Evolutionary conservation across 2,797 vertebrate genomes (phyloP).

Genomic region (Acanthis flammea): DNA sequence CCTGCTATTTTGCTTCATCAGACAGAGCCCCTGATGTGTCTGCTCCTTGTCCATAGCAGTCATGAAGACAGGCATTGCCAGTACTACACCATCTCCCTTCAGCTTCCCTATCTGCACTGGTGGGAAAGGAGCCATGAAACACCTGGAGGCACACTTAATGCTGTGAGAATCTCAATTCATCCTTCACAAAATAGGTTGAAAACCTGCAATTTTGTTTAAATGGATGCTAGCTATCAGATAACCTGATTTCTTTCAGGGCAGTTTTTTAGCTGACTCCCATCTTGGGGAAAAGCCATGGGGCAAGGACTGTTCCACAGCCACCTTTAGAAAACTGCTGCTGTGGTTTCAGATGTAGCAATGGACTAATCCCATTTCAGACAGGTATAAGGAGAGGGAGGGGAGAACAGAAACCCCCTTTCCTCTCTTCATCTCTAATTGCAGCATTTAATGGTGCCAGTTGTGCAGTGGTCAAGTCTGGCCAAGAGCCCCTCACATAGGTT

Average conservation of each 20-base stretch:
- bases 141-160: neutral
- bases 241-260: neutral
- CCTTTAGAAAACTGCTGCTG: neutral
- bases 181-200: neutral
- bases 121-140: neutral
- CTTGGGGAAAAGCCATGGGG: neutral
- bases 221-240: neutral
- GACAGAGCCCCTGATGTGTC: neutral
- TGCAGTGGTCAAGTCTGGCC: neutral
- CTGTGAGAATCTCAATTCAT: neutral
- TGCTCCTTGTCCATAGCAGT: neutral
- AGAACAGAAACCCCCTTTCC: neutral
- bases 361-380: neutral
- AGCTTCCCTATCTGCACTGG: neutral
- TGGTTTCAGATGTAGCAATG: neutral
- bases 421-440: neutral
- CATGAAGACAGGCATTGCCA: neutral
- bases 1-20: neutral
- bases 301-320: neutral
- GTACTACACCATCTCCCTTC: neutral
- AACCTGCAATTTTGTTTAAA: neutral
- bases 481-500: accelerated
- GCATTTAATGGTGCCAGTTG: neutral
- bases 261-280: neutral
- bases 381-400: neutral